phyloP scores from a whole-genome alignment of 2,113 vertebrate species.

The Terrapene triunguis region DNA sequence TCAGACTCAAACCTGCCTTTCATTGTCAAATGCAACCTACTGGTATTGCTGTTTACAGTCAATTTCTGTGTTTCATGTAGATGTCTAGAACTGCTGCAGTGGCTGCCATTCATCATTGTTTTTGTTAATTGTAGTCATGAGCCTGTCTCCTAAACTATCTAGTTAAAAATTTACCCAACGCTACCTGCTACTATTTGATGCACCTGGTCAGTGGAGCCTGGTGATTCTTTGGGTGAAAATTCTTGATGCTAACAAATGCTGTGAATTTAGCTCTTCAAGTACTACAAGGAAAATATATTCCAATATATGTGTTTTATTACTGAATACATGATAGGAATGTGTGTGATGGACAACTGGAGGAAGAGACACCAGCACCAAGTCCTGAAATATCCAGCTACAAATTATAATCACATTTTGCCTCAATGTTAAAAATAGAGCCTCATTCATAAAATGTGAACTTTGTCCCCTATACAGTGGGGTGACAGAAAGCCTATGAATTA shows the following conservation, averaged over 20 bases:
- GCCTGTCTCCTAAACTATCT: background rate
- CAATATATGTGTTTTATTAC: background rate
- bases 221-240: background rate
- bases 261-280: background rate
- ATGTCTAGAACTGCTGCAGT: accelerated
- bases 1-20: background rate
- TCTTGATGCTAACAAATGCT: background rate
- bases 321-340: background rate
- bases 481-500: background rate
- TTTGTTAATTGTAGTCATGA: background rate
- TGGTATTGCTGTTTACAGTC: background rate
- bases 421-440: background rate
- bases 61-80: background rate
- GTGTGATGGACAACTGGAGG: background rate
- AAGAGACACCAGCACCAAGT: background rate
- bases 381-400: background rate
- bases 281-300: background rate
- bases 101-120: background rate
- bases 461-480: background rate
- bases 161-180: background rate
- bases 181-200: background rate
- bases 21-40: background rate
- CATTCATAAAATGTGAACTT: background rate
- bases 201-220: background rate
- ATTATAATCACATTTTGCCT: background rate